Evolutionary conservation across 1,140 invertebrate genomes (phyloP).

Genomic region (Pseudomyrmex flavicornis): DNA sequence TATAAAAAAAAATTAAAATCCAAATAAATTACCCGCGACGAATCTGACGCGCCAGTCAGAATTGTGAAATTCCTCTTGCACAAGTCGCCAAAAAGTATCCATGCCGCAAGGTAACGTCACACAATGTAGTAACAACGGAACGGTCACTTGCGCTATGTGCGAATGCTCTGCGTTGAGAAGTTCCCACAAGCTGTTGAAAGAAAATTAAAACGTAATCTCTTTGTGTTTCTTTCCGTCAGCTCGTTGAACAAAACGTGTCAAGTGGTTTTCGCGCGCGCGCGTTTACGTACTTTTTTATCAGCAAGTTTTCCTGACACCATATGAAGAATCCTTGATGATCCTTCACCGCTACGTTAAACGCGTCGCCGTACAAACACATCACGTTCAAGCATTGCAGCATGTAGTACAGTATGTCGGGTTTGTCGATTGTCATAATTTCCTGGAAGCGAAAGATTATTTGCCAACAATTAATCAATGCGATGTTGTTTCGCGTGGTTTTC

Average conservation of each 20-base stretch:
- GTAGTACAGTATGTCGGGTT: slow-evolving; percentile 97
- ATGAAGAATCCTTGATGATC: slow-evolving; percentile 98
- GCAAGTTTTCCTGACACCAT: slow-evolving; percentile 98
- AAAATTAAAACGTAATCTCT: neutral
- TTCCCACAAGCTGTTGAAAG: slow-evolving; percentile 93
- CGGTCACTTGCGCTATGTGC: slow-evolving; percentile 95
- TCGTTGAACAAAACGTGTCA: no score
- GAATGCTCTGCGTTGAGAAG: slow-evolving; percentile 96
- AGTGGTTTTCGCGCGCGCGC: no score
- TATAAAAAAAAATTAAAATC: neutral
- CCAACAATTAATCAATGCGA: neutral
- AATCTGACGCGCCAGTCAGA: slow-evolving; percentile 96
- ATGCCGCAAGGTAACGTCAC: slow-evolving; percentile 96
- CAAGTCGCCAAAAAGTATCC: slow-evolving; percentile 97
- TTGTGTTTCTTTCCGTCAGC: neutral
- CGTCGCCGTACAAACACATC: slow-evolving; percentile 96
- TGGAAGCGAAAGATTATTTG: slow-evolving; percentile 77
- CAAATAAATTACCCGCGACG: slow-evolving; percentile 88
- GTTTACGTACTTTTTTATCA: slow-evolving; percentile 94
- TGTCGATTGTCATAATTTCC: slow-evolving; percentile 93
- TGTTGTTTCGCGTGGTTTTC: no score
- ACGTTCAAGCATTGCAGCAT: slow-evolving; percentile 96
- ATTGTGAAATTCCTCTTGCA: slow-evolving; percentile 97
- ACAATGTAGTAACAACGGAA: slow-evolving; percentile 97
- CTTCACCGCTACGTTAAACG: slow-evolving; percentile 93